Evolutionary conservation across 2,888 invertebrate genomes (phyloP).

Genomic region (Tenthredo scrophulariae): DNA sequence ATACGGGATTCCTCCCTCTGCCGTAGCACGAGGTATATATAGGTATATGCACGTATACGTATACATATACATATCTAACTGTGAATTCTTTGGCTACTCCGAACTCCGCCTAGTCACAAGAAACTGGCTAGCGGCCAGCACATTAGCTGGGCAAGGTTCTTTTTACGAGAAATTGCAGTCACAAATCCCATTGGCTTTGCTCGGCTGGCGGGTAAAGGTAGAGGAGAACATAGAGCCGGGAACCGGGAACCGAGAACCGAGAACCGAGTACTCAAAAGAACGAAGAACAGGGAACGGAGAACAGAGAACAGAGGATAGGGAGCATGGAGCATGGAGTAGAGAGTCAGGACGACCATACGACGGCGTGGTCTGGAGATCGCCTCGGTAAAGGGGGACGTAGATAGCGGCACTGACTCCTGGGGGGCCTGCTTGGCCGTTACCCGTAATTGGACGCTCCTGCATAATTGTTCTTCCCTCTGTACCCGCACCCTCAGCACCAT

Average conservation of each 20-base stretch:
- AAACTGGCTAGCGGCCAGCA: conserved; percentile 68
- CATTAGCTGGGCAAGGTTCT: conserved; percentile 68
- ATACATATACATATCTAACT: neutral
- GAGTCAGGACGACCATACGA: conserved; percentile 23
- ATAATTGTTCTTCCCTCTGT: conserved; percentile 66
- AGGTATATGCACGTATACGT: too few species aligned
- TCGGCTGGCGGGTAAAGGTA: conserved; percentile 26
- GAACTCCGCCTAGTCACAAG: conserved; percentile 60
- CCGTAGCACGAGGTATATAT: neutral
- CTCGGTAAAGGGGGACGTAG: conserved; percentile 41
- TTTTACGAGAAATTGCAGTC: conserved; percentile 60
- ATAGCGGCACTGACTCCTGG: conserved; percentile 50
- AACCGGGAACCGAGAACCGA: neutral
- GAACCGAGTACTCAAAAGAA: neutral
- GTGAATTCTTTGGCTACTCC: conserved; percentile 39
- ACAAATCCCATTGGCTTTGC: conserved; percentile 54
- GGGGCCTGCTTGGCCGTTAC: conserved; percentile 63
- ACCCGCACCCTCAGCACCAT: conserved; percentile 10
- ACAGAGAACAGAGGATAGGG: neutral
- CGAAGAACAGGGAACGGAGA: neutral
- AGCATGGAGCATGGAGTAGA: neutral
- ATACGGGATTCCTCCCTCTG: neutral
- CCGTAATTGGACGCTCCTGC: conserved; percentile 71
- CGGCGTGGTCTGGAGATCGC: conserved; percentile 45
- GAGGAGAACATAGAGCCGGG: neutral